Percentiles rank a stretch among this genome's conserved stretches.
These are phyloP conservation scores for Leuciscus waleckii DNA, from an alignment of 2,797 vertebrate genomes.

Conservation along the genomic window DNA sequence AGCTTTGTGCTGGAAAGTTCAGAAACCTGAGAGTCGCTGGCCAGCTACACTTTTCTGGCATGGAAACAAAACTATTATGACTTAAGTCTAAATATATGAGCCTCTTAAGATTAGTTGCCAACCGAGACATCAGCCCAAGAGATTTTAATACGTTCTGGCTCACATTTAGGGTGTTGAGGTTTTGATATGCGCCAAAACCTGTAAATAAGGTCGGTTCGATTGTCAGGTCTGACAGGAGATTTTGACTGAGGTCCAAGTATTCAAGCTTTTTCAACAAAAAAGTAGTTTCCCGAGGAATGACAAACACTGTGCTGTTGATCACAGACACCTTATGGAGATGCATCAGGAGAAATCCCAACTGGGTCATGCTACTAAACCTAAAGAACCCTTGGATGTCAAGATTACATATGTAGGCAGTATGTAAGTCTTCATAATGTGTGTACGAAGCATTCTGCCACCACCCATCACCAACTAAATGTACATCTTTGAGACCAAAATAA, in stretches of 20 bases:
- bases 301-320: constrained; percentile 74
- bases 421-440: constrained; percentile 51
- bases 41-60: constrained; percentile 74
- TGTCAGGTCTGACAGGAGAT: constrained; percentile 74
- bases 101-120: constrained; percentile 57
- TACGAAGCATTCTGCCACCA: accelerated
- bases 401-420: constrained; percentile 62
- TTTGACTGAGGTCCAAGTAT: constrained; percentile 79
- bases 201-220: constrained; percentile 71
- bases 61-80: constrained; percentile 72
- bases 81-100: constrained; percentile 79
- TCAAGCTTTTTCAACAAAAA: constrained; percentile 66
- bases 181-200: constrained; percentile 61
- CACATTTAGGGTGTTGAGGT: constrained; percentile 76
- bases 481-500: constrained; percentile 68
- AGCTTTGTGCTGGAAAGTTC: constrained; percentile 79
- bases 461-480: constrained; percentile 70
- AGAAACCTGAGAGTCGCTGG: constrained; percentile 72
- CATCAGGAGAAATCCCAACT: constrained; percentile 55
- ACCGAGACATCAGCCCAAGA: constrained; percentile 58
- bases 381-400: constrained; percentile 68
- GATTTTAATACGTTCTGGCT: constrained; percentile 77
- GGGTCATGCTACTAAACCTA: constrained; percentile 66
- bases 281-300: constrained; percentile 74
- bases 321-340: constrained; percentile 70